phyloP scores from a whole-genome alignment of 2,113 vertebrate genomes.

The Myiopsitta monachus region DNA sequence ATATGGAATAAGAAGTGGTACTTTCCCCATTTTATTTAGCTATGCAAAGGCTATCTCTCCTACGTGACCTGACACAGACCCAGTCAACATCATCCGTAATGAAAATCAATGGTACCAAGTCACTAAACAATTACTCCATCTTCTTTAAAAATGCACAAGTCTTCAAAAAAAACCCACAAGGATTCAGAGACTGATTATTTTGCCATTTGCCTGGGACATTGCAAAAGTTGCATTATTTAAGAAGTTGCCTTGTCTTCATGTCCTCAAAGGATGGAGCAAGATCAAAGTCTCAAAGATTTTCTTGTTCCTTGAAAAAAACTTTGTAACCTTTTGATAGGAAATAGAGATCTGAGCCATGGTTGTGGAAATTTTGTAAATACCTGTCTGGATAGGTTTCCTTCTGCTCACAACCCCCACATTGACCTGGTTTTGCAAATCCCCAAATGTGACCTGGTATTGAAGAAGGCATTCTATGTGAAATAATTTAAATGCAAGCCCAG shows the following conservation, averaged over 20 bases:
- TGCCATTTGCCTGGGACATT: slow-evolving; percentile 76
- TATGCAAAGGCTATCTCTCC: slow-evolving; percentile 78
- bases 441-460: neutral
- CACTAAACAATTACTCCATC: slow-evolving; percentile 84
- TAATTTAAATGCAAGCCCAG: neutral
- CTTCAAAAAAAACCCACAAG: slow-evolving; percentile 74
- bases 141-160: slow-evolving; percentile 84
- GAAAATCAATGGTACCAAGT: slow-evolving; percentile 86
- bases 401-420: fast-evolving
- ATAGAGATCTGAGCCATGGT: neutral
- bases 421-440: neutral
- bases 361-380: neutral
- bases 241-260: slow-evolving; percentile 38
- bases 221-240: slow-evolving; percentile 79
- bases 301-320: neutral
- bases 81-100: slow-evolving; percentile 80
- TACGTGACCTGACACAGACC: slow-evolving; percentile 78
- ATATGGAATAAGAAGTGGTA: slow-evolving; percentile 66
- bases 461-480: neutral
- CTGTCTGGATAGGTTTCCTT: neutral
- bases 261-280: slow-evolving; percentile 50
- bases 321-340: neutral
- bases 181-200: slow-evolving; percentile 83
- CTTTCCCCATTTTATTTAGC: slow-evolving; percentile 75
- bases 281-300: slow-evolving; percentile 61